Conservation (phyloP, 2,797 vertebrate genomes). For the Hydrolagus colliei region DNA sequence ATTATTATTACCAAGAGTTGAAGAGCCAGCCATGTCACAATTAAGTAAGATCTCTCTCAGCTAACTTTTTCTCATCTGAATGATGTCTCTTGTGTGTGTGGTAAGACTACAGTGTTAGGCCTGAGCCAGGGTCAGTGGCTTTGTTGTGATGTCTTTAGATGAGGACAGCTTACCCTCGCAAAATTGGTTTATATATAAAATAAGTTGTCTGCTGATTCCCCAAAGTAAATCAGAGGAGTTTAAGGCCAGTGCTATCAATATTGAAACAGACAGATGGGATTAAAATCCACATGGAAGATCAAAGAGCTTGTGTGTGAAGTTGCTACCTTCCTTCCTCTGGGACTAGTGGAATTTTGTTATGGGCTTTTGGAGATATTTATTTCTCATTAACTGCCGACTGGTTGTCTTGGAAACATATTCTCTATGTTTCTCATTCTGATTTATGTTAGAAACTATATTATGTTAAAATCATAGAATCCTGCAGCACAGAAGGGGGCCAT, state of each 20-base stretch:
- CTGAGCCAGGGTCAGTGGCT: too few species aligned
- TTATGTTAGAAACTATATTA: neutral
- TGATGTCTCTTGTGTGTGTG: too few species aligned
- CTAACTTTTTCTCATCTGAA: too few species aligned
- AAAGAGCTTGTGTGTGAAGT: neutral
- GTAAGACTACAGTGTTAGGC: too few species aligned
- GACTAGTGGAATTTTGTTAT: neutral
- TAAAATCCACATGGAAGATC: neutral
- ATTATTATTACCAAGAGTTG: too few species aligned
- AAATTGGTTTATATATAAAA: too few species aligned
- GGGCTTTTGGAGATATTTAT: neutral
- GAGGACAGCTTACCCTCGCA: too few species aligned
- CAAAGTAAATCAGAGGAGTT: too few species aligned
- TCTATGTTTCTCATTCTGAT: neutral
- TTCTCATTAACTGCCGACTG: neutral
- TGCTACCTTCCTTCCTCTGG: neutral
- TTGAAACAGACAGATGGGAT: neutral
- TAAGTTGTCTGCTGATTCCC: too few species aligned
- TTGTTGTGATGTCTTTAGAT: too few species aligned
- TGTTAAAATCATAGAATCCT: neutral
- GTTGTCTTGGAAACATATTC: neutral
- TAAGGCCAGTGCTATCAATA: neutral
- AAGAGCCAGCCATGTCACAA: too few species aligned
- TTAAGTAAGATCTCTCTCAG: too few species aligned
- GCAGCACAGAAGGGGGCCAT: neutral